Conservation (phyloP, 1,140 invertebrate genomes). For the Cotesia typhae region DNA sequence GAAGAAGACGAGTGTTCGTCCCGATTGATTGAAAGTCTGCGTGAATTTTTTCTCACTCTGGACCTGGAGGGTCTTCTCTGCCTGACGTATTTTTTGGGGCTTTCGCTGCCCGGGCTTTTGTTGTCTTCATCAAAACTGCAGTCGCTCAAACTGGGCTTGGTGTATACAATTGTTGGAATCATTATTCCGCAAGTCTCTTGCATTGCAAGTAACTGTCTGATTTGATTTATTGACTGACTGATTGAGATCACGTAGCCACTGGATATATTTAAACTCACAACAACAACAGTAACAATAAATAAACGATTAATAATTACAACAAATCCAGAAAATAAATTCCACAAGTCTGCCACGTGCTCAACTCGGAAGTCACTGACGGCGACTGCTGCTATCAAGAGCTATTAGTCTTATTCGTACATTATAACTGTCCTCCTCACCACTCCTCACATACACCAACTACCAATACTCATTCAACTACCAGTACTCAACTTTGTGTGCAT, state of each 20-base stretch:
- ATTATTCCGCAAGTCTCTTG: slow-evolving; percentile 50
- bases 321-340: not conserved
- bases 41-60: slow-evolving; percentile 48
- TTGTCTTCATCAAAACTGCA: slow-evolving; percentile 34
- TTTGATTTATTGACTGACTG: not conserved
- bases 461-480: no score
- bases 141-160: slow-evolving; percentile 51
- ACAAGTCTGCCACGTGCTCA: slow-evolving; percentile 21
- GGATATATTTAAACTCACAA: not conserved
- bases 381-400: slow-evolving; percentile 2
- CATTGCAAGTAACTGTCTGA: slow-evolving; percentile 40
- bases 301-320: not conserved
- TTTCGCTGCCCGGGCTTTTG: slow-evolving; percentile 42
- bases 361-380: slow-evolving; percentile 13
- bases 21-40: slow-evolving; percentile 45
- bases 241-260: slow-evolving; percentile 7
- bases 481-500: no score
- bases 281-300: not conserved
- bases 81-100: slow-evolving; percentile 14
- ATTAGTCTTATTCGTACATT: slow-evolving; percentile 8
- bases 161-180: slow-evolving; percentile 56
- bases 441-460: not conserved
- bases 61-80: slow-evolving; percentile 51
- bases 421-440: not conserved
- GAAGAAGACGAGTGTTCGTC: slow-evolving; percentile 53